phyloP scores from a whole-genome alignment of 2,888 invertebrate genomes.

The Nemapogon koenigi region DNA sequence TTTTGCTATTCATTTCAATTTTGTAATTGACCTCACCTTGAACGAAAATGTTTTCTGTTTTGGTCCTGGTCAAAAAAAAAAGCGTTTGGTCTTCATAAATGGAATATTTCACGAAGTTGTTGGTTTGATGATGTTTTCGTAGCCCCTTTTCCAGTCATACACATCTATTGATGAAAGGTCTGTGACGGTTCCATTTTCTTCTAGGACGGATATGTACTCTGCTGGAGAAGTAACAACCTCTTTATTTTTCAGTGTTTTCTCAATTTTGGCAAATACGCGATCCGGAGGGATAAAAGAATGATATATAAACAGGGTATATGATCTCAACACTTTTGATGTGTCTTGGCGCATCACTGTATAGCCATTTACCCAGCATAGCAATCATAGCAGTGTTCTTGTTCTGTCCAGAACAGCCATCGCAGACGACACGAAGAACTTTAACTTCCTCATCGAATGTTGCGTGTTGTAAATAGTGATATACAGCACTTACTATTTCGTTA shows the following conservation, averaged over 20 bases:
- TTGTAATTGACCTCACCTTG: constrained; percentile 13
- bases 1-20: constrained; percentile 13
- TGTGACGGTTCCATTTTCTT: constrained; percentile 15
- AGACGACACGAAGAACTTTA: constrained; percentile 18
- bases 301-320: constrained; percentile 20
- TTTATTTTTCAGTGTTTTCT: constrained; percentile 17
- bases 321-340: constrained; percentile 15
- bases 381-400: constrained; percentile 25
- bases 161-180: constrained; percentile 15
- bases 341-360: constrained; percentile 14
- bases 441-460: constrained; percentile 16
- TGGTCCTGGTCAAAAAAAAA: constrained; percentile 14
- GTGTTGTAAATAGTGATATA: constrained; percentile 19
- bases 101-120: constrained; percentile 16
- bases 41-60: constrained; percentile 14
- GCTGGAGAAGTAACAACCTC: constrained; percentile 14
- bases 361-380: constrained; percentile 21
- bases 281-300: constrained; percentile 23
- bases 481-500: constrained; percentile 22
- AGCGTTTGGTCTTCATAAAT: constrained; percentile 9
- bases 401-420: constrained; percentile 25
- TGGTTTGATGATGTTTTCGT: constrained; percentile 15
- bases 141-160: constrained; percentile 14
- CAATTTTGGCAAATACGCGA: constrained; percentile 22
- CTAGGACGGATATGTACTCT: constrained; percentile 14